Conservation (phyloP, 2,888 invertebrate species). For the Tetheella fluctuosa region DNA sequence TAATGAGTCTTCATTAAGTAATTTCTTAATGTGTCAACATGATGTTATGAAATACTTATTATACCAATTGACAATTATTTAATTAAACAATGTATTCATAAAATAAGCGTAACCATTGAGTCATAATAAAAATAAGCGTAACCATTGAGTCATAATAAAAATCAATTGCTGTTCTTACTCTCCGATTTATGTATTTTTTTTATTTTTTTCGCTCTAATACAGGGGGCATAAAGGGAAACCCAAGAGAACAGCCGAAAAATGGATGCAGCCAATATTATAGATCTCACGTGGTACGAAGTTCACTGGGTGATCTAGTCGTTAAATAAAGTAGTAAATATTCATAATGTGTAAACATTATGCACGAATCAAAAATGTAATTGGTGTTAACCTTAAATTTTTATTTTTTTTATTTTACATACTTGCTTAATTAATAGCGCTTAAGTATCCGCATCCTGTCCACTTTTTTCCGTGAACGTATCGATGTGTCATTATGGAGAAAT, state of each 20-base stretch:
- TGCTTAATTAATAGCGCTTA: not conserved
- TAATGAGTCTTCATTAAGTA: not conserved
- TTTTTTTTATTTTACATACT: not conserved
- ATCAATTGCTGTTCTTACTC: too few relatives aligned
- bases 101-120: not conserved
- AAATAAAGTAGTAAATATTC: too few relatives aligned
- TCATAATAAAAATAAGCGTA: not conserved
- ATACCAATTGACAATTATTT: not conserved
- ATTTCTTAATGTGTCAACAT: not conserved
- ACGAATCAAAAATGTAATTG: too few relatives aligned
- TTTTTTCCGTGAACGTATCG: conserved; percentile 19
- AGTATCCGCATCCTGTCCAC: not conserved
- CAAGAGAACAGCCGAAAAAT: too few relatives aligned
- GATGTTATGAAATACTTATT: not conserved
- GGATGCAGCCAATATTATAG: too few relatives aligned
- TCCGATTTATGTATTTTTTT: too few relatives aligned
- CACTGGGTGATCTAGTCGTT: too few relatives aligned
- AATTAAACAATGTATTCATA: not conserved
- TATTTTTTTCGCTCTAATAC: too few relatives aligned
- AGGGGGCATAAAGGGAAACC: too few relatives aligned
- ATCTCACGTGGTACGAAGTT: too few relatives aligned
- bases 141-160: not conserved
- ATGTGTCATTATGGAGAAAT: conserved; percentile 48
- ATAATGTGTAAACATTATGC: too few relatives aligned
- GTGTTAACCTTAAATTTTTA: too few relatives aligned